Conservation (phyloP, 1,140 invertebrate genomes). For the Drosophila burlai region DNA sequence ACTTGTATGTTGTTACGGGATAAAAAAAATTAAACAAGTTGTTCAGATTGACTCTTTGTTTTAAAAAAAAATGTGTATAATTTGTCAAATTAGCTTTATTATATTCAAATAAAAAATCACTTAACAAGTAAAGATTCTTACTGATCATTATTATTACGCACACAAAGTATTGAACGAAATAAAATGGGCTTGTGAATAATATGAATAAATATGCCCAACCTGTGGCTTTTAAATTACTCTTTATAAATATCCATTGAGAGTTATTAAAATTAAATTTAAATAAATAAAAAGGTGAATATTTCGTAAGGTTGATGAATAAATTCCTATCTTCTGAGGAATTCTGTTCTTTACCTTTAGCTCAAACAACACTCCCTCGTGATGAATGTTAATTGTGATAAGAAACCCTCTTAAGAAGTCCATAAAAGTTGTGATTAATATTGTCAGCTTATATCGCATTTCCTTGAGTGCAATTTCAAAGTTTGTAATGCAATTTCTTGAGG, state of each 20-base stretch:
- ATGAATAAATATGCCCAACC: not conserved
- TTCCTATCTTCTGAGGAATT: not conserved
- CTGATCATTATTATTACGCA: not conserved
- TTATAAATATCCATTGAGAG: not conserved
- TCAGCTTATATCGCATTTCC: slow-evolving; percentile 5
- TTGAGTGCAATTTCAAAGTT: slow-evolving; percentile 2
- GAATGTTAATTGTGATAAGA: not conserved
- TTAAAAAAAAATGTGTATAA: too few species aligned
- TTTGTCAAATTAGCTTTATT: not conserved
- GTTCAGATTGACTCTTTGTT: too few species aligned
- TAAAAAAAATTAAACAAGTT: too few species aligned
- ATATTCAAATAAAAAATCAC: not conserved
- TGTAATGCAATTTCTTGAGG: slow-evolving; percentile 15
- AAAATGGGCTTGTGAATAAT: not conserved
- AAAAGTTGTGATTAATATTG: slow-evolving; percentile 3
- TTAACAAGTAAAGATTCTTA: not conserved
- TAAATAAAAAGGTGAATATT: not conserved
- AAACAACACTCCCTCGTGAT: not conserved
- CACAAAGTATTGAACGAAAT: slow-evolving; percentile 1
- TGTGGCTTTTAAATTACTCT: not conserved
- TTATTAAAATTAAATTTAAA: not conserved
- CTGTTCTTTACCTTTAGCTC: not conserved
- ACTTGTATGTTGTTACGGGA: too few species aligned
- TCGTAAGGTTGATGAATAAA: not conserved
- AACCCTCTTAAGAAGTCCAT: slow-evolving; percentile 1